phyloP scores from a whole-genome alignment of 2,888 invertebrate species.

The Himalopsyche anomala region DNA sequence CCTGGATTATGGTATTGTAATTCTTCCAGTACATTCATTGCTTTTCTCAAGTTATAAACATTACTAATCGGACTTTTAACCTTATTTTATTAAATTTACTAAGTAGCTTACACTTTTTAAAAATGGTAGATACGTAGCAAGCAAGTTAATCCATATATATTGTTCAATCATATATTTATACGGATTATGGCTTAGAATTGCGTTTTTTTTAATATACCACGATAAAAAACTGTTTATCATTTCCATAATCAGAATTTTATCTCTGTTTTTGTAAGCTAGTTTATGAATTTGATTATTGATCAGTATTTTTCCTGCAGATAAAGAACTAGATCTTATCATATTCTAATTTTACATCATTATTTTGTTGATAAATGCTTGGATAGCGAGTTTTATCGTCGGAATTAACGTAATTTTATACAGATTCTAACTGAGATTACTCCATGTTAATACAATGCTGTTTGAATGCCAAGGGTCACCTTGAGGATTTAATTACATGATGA shows the following conservation, averaged over 20 bases:
- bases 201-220: background rate
- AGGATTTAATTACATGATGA: slow-evolving; percentile 1
- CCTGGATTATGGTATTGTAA: too few species aligned
- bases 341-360: slow-evolving; percentile 34
- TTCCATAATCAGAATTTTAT: background rate
- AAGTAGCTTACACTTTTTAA: too few species aligned
- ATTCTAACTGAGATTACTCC: background rate
- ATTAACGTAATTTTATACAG: slow-evolving; percentile 26
- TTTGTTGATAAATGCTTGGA: slow-evolving; percentile 34
- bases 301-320: slow-evolving; percentile 5
- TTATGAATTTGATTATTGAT: slow-evolving; percentile 1
- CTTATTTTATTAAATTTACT: too few species aligned
- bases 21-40: too few species aligned
- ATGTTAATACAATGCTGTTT: slow-evolving; percentile 2
- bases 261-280: background rate
- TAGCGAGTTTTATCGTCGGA: slow-evolving; percentile 12
- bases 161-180: background rate
- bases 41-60: too few species aligned
- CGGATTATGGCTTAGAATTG: background rate
- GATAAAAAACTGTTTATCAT: background rate
- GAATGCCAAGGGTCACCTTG: slow-evolving; percentile 22
- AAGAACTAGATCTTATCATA: background rate
- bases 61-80: too few species aligned
- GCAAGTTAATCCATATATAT: too few species aligned
- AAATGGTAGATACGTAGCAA: too few species aligned